phyloP scores from a whole-genome alignment of 2,113 vertebrate genomes.

The Hemibagrus wyckioides region DNA sequence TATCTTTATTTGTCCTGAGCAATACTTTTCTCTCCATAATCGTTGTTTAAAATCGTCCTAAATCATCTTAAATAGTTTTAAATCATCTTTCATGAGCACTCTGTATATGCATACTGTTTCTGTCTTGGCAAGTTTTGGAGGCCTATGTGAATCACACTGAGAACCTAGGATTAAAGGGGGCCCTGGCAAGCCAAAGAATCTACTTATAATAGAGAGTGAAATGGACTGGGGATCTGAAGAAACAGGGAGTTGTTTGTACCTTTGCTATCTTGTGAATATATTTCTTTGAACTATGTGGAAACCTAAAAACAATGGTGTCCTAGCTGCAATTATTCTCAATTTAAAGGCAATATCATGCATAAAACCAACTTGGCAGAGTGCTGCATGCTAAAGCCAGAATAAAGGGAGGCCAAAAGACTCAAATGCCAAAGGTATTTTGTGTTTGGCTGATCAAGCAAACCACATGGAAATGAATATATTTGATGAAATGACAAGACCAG shows the following conservation, averaged over 20 bases:
- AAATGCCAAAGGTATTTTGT: slow-evolving; percentile 65
- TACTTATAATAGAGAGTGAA: background rate
- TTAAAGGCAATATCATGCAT: slow-evolving; percentile 35
- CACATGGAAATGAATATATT: slow-evolving; percentile 60
- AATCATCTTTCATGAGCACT: background rate
- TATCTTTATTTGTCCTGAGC: background rate
- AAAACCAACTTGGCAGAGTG: slow-evolving; percentile 49
- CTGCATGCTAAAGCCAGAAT: slow-evolving; percentile 44
- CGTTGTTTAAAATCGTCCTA: too few species aligned
- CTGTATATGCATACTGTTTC: background rate
- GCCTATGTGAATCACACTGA: slow-evolving; percentile 1
- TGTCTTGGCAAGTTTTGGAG: background rate
- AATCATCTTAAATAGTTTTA: too few species aligned
- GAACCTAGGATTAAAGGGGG: background rate
- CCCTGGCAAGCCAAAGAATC: background rate
- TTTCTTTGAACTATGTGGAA: background rate
- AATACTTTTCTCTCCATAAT: too few species aligned
- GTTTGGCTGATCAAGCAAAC: slow-evolving; percentile 67
- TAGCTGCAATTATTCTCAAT: slow-evolving; percentile 9
- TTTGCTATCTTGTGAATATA: background rate
- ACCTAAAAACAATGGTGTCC: slow-evolving; percentile 1
- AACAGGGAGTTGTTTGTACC: background rate
- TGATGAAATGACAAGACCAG: slow-evolving; percentile 59
- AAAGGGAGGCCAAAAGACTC: slow-evolving; percentile 38
- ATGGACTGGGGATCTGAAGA: too few species aligned